Evolutionary conservation across 2,888 invertebrate genomes (phyloP).

Genomic region (Eilema griseolum): DNA sequence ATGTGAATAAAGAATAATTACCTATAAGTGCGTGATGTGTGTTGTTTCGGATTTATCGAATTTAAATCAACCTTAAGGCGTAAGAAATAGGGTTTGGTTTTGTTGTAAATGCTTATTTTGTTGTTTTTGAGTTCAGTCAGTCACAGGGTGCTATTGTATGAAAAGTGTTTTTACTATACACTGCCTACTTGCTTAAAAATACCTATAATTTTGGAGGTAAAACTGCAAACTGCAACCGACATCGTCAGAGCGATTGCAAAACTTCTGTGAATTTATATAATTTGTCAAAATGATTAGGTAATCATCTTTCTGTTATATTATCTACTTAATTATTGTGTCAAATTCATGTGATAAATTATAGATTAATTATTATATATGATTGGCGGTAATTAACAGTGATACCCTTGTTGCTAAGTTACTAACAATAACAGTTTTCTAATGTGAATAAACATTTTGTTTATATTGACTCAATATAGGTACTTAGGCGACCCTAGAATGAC

Average conservation of each 20-base stretch:
- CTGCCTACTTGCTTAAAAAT: too few species aligned
- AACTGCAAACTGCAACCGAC: too few species aligned
- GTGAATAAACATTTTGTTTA: neutral
- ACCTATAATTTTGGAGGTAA: too few species aligned
- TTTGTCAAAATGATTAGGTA: constrained; percentile 10
- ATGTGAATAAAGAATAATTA: neutral
- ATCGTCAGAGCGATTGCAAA: too few species aligned
- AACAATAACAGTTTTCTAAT: neutral
- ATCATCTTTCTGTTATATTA: neutral
- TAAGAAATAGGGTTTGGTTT: neutral
- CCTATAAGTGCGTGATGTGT: neutral
- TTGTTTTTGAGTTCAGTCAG: neutral
- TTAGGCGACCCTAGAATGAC: too few species aligned
- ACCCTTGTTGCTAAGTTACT: neutral
- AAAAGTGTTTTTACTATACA: too few species aligned
- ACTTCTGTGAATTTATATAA: constrained; percentile 3
- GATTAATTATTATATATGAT: too few species aligned
- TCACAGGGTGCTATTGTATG: too few species aligned
- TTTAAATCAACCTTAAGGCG: neutral
- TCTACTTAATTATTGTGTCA: neutral
- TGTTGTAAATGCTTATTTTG: neutral
- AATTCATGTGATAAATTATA: neutral
- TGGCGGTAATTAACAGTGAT: too few species aligned
- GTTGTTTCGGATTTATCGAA: neutral
- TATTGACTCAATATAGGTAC: too few species aligned